phyloP scores from a whole-genome alignment of 2,888 invertebrate species.

The Falcaria lacertinaria region DNA sequence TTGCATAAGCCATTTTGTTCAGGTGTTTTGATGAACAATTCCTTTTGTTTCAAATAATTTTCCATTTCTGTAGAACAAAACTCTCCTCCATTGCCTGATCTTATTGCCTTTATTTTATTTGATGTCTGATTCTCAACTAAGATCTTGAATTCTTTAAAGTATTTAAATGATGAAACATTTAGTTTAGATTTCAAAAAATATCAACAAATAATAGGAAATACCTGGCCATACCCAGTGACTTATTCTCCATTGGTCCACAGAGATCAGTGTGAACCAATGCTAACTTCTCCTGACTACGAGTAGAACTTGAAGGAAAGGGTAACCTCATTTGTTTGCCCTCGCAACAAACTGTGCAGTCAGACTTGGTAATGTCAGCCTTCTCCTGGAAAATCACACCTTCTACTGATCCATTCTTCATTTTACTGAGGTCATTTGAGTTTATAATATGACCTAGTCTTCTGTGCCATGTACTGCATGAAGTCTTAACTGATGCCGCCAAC shows the following conservation, averaged over 20 bases:
- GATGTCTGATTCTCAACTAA: not conserved
- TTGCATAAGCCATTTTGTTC: conserved; percentile 9
- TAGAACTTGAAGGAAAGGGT: conserved; percentile 18
- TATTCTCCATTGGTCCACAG: conserved; percentile 9
- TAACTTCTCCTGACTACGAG: conserved; percentile 16
- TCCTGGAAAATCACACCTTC: conserved; percentile 9
- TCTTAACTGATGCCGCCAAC: not conserved
- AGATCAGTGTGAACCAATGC: conserved; percentile 7
- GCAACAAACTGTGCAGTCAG: conserved; percentile 13
- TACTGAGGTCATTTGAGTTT: conserved; percentile 9
- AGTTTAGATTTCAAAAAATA: no score
- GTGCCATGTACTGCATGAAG: conserved; percentile 1
- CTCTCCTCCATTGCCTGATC: conserved; percentile 6
- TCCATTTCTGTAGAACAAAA: conserved; percentile 6
- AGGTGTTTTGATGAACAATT: conserved; percentile 10
- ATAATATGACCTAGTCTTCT: conserved; percentile 10
- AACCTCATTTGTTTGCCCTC: conserved; percentile 26
- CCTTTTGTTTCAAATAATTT: conserved; percentile 7
- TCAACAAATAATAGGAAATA: conserved; percentile 5
- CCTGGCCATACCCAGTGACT: conserved; percentile 4
- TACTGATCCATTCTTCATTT: conserved; percentile 12
- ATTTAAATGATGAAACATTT: no score
- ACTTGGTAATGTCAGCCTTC: conserved; percentile 4
- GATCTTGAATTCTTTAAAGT: conserved; percentile 1
- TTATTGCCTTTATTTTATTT: conserved; percentile 7